Base-by-base conservation (phyloP, 1,140 invertebrate species). In the Cydia pomonella region DNA sequence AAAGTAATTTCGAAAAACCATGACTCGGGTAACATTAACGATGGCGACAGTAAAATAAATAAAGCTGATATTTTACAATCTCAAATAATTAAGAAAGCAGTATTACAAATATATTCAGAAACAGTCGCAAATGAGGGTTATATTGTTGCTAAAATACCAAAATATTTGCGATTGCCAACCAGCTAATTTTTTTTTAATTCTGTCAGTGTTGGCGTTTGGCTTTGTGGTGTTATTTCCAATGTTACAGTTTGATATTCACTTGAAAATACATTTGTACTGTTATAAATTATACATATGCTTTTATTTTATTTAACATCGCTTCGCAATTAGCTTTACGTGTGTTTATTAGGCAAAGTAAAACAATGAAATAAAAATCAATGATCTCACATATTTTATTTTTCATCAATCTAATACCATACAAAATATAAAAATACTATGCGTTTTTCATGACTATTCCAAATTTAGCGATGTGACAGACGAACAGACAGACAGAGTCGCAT, bases 1-100 rank as follows among this genome's bases (percentile, higher is more conserved):
- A 59, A 59, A 12, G 21, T 59, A 12, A 12, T 59, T 23, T 7
- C 23, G 10, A 59, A 59, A 23, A 12, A 59, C 9, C 7, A 59
- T 23, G 7, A 3, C 3, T 59, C 53, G n/a, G 23, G 3, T 44
- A 44, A 12, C 12, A 16, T 59, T 12, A n/a, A 59, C 2, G 3
- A 59, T 12, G 18, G n/a, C 2, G 21, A 59, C 2, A 81, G 75
- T 41, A 77, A 73, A 38, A 53, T 41, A 59, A 64, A 62, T 23
- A 59, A 74, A 12, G 62, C 76, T 38, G 82, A 90, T 66, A 78
- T 89, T 64, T 77, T 91, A 62, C 88, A 91, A 74, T 81, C 83
- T n/a, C 82, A 85, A 38, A 87, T 87, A 81, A 83, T 82, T 1
- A 92, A 92, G 53, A 90, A 84, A 75, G 89, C 89, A 2, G 89